Conservation (phyloP, 2,797 vertebrate genomes). For the Clarias pachynema region DNA sequence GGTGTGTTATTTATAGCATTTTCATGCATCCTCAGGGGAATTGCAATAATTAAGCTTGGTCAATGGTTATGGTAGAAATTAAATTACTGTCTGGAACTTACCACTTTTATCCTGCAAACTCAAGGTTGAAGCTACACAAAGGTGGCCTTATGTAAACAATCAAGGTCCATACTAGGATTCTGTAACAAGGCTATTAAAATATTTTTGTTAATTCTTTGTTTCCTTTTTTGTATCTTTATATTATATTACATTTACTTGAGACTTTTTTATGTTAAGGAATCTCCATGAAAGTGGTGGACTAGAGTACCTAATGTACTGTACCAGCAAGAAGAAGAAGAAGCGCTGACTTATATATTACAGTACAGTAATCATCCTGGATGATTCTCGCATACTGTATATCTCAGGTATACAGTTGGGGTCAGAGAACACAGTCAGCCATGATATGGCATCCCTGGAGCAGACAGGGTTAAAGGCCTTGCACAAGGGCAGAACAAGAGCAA, state of each 20-base stretch:
- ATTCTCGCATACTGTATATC: too few species aligned
- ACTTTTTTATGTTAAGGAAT: too few species aligned
- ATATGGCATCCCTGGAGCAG: too few species aligned
- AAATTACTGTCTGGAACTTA: constrained; percentile 11
- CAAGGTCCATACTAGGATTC: neutral
- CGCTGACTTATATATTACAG: too few species aligned
- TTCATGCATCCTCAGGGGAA: constrained; percentile 15
- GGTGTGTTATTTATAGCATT: constrained; percentile 11
- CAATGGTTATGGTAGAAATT: constrained; percentile 26
- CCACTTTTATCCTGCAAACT: neutral
- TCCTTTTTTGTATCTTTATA: neutral
- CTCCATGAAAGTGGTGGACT: too few species aligned
- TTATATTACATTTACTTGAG: too few species aligned
- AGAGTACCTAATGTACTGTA: too few species aligned
- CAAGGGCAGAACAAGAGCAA: too few species aligned
- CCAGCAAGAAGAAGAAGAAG: neutral
- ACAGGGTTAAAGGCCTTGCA: too few species aligned
- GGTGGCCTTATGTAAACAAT: neutral
- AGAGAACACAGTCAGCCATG: too few species aligned
- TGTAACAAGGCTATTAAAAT: neutral
- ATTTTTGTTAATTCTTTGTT: neutral
- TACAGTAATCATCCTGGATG: too few species aligned
- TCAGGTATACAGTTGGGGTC: too few species aligned
- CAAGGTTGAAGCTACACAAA: constrained; percentile 3
- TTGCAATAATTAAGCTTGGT: constrained; percentile 24